phyloP scores from a whole-genome alignment of 2,797 vertebrate genomes.

The Pangasius larnaudii region DNA sequence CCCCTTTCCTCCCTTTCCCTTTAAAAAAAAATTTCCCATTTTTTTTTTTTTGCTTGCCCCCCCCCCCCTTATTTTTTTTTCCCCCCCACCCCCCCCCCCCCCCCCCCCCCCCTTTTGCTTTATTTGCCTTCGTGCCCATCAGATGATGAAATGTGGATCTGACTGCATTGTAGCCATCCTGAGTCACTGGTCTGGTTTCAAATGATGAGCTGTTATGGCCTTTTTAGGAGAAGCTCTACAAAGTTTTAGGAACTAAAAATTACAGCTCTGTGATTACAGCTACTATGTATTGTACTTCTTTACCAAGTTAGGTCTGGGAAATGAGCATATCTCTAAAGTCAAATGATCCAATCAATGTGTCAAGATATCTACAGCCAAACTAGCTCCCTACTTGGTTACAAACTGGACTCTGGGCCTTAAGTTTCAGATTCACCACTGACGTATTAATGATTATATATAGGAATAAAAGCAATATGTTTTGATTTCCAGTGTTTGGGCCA shows the following conservation, averaged over 20 bases:
- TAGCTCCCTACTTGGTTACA: not conserved
- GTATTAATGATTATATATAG: not conserved
- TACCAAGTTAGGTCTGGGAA: not conserved
- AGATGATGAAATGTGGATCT: not conserved
- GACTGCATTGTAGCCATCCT: not conserved
- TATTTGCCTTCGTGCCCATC: conserved; percentile 25
- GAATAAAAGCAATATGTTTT: not conserved
- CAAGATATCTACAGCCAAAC: not conserved
- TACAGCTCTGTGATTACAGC: not conserved
- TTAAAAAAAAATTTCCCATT: too few species aligned
- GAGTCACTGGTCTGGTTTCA: not conserved
- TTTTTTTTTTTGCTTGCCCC: too few species aligned
- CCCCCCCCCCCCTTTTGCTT: not conserved
- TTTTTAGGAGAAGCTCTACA: not conserved
- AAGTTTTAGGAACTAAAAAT: not conserved
- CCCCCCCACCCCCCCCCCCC: too few species aligned
- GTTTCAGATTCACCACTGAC: not conserved
- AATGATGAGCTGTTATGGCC: not conserved
- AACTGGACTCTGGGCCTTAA: not conserved
- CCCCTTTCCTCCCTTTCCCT: too few species aligned
- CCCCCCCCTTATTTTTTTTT: too few species aligned
- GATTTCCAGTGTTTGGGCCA: not conserved
- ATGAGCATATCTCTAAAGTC: not conserved
- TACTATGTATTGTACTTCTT: not conserved
- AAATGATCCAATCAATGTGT: not conserved